Evolutionary conservation across 2,113 vertebrate species (phyloP), one percentile per base, ranked within the genome.

Genomic region (Hydrolagus affinis): DNA sequence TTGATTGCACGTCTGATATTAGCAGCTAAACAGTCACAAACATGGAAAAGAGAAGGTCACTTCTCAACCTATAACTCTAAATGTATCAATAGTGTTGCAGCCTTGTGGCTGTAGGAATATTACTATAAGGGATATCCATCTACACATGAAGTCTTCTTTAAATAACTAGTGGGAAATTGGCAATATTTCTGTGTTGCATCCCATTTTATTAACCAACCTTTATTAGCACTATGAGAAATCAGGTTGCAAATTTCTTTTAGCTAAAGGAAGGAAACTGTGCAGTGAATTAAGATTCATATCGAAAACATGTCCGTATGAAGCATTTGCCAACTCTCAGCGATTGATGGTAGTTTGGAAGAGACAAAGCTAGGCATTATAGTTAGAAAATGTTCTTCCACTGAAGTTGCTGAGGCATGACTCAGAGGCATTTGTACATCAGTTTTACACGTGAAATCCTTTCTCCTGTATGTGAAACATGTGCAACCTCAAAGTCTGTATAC

Each of bases 401-500:
- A 93, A 94, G 91, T 86, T 91, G 93, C 93, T 93, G 95, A 95
- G 95, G 95, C 95, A 96, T 94, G 94, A 93, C 94, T 94, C 92
- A 92, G 87, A 90, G 92, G 94, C 90, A 90, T 89, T 92, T 89
- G 60, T 14, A 80, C 88, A 88, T 88, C 87, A 91, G 89, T 93
- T 92, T 98, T 95, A 97, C 95, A 98, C 96, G 90, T 97, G 96
- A 93, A 96, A 98, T 91, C 97, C 96, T 91, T 97, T 98, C 91
- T 98, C 96, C 89, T 98, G 97, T 95, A 97, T 94, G 91, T 98
- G 96, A 92, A 97, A 93, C 89, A 97, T 92, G 88, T 98, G 97
- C 88, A 97, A 94, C 89, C 95, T 94, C 90, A 98, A 94, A 89
- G 95, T 97, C 93, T 98, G 96, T 93, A 97, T 94, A 90, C 97